Percentiles rank a stretch among this genome's conserved stretches.
These are phyloP conservation scores for Lepidocyrtoides sp. DNA, from an alignment of 2,888 invertebrate species.

Conservation along the genomic window DNA sequence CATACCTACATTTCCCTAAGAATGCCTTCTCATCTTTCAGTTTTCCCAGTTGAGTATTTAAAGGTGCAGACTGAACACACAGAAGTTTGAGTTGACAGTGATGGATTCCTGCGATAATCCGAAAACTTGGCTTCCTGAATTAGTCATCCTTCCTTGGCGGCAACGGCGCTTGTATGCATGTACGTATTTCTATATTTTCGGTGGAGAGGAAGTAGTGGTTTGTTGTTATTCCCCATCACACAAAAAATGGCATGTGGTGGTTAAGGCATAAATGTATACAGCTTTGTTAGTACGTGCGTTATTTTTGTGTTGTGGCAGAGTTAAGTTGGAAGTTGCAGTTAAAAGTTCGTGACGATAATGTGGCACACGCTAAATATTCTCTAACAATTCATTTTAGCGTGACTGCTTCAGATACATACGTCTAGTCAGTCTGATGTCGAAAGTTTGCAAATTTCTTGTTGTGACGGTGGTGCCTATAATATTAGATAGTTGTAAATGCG, in stretches of 20 bases:
- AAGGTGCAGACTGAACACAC: constrained; percentile 12
- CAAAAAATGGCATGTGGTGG: no score
- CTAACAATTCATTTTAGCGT: constrained; percentile 31
- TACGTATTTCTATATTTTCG: neutral
- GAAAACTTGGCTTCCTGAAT: constrained; percentile 78
- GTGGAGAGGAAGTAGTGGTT: neutral
- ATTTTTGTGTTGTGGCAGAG: neutral
- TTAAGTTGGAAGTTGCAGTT: constrained; percentile 18
- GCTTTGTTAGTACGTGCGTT: neutral
- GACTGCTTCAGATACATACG: constrained; percentile 10
- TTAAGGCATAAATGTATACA: no score
- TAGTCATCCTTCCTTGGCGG: constrained; percentile 74
- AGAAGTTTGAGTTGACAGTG: constrained; percentile 78
- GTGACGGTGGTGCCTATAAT: neutral
- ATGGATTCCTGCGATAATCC: constrained; percentile 79
- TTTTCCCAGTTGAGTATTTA: constrained; percentile 62
- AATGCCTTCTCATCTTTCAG: constrained; percentile 45
- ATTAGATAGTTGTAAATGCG: no score
- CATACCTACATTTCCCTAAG: neutral
- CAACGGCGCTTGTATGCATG: neutral
- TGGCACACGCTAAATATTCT: neutral
- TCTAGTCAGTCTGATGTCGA: neutral
- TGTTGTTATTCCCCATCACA: no score
- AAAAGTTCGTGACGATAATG: neutral
- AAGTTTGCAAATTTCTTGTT: neutral